Base-by-base conservation (phyloP, 2,888 invertebrate species). In the Mythimna lalbum region DNA sequence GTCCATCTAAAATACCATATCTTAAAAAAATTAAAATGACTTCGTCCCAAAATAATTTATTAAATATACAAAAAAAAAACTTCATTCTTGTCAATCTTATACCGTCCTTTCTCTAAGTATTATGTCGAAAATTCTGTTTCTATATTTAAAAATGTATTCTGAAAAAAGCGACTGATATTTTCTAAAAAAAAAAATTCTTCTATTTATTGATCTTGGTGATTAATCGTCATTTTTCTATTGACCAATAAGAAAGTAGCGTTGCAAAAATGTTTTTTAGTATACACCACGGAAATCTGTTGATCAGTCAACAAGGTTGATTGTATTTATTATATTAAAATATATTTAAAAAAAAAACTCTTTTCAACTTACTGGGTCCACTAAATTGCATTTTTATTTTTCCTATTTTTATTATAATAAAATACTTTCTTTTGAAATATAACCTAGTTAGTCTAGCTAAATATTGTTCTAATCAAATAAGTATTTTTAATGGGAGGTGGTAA, bases 371-470 rank as follows among this genome's bases (percentile, higher is more conserved):
- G 69, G 87, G 87, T 87, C 87, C 87, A 88, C 62, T 12, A 61
- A 73, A 76, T 72, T 77, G 87, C 87, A 87, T 87, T 85, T 87
- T 65, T 9, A 57, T 19, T 72, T 64, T 73, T 71, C 12, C 33
- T 78, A 63, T 56, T 70, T 63, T 70, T 75, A 69, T 55, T 78
- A 39, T 17, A 63, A 43, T 61, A 50, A 36, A n/a, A 60, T 74
- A 62, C 57, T 63, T 53, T 71, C 47, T 60, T 53, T 69, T 49
- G 31, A 63, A 57, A 62, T 63, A 59, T 36, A n/a, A n/a, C n/a
- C n/a, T n/a, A 63, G 19, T 55, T 59, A 62, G 4, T 6, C 56
- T 39, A 77, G 66, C 12, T 47, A 60, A 55, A 31, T 52, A 57
- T 36, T 60, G 10, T 53, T 65, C 12, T 19, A 53, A 12, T 52